Evolutionary conservation across 2,797 vertebrate genomes (phyloP).

Genomic region (Lagodon rhomboides): DNA sequence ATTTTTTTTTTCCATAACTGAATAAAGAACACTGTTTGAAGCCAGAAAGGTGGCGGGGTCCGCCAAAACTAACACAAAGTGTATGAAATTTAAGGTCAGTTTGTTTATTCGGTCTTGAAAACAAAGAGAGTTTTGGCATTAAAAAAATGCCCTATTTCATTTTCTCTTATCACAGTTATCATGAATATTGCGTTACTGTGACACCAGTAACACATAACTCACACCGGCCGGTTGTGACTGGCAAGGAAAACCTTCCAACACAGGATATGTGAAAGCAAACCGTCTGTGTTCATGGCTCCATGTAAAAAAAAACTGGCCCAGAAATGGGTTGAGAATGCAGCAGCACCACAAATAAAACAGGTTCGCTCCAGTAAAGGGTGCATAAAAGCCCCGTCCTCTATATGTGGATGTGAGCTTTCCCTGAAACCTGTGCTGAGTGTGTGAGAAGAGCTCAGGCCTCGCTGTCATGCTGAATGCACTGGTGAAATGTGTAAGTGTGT

Average conservation of each 20-base stretch:
- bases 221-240: conserved; percentile 25
- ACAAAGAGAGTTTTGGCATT: no score
- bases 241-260: conserved; percentile 20
- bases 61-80: no score
- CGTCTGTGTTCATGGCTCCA: conserved; percentile 20
- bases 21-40: no score
- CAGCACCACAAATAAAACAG: conserved; percentile 15
- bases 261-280: conserved; percentile 34
- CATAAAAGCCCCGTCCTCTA: neutral
- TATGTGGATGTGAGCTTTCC: neutral
- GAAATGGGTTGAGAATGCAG: conserved; percentile 10
- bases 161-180: no score
- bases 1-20: no score
- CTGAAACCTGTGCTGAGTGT: conserved; percentile 18
- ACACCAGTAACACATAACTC: neutral
- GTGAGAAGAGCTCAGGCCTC: conserved; percentile 42
- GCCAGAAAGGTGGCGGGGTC: no score
- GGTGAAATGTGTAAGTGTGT: conserved; percentile 49
- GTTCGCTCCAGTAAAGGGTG: conserved; percentile 24
- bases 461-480: conserved; percentile 48
- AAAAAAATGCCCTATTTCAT: no score
- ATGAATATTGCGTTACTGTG: no score
- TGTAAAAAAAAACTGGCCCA: conserved; percentile 6
- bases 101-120: no score
- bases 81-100: no score